phyloP scores from a whole-genome alignment of 1,140 invertebrate genomes.

The Dryas iulia region DNA sequence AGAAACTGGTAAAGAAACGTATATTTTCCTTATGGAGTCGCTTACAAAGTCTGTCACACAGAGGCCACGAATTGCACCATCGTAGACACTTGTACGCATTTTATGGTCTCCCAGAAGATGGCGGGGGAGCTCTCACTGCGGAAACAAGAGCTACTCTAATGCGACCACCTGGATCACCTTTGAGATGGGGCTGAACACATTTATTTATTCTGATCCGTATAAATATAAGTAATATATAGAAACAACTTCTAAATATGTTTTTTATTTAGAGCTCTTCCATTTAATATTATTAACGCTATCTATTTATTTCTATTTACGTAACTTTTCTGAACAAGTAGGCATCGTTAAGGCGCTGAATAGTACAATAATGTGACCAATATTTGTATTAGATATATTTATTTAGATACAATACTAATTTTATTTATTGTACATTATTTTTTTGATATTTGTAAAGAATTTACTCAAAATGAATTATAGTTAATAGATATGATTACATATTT shows the following conservation, averaged over 20 bases:
- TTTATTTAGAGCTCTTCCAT: neutral
- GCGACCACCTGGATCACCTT: conserved; percentile 67
- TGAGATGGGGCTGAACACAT: conserved; percentile 63
- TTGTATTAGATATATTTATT: conserved; percentile 28
- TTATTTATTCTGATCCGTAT: neutral
- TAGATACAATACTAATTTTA: neutral
- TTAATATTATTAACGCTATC: neutral
- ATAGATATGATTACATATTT: neutral
- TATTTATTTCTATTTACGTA: neutral
- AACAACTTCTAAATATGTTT: neutral
- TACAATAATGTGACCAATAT: conserved; percentile 66
- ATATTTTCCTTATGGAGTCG: conserved; percentile 75
- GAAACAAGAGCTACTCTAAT: conserved; percentile 65
- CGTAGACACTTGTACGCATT: conserved; percentile 64
- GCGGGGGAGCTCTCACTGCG: conserved; percentile 56
- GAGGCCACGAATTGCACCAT: conserved; percentile 65
- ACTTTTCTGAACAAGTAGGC: conserved; percentile 34
- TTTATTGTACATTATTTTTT: conserved; percentile 7
- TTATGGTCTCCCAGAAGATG: conserved; percentile 58
- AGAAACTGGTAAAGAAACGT: conserved; percentile 58
- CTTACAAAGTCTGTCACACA: conserved; percentile 64
- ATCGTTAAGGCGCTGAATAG: conserved; percentile 50
- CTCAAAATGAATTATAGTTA: neutral
- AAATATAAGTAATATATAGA: neutral
- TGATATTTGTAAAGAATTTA: conserved; percentile 15